Conservation (phyloP, 2,888 invertebrate species). For the Amphiduros pacificus region DNA sequence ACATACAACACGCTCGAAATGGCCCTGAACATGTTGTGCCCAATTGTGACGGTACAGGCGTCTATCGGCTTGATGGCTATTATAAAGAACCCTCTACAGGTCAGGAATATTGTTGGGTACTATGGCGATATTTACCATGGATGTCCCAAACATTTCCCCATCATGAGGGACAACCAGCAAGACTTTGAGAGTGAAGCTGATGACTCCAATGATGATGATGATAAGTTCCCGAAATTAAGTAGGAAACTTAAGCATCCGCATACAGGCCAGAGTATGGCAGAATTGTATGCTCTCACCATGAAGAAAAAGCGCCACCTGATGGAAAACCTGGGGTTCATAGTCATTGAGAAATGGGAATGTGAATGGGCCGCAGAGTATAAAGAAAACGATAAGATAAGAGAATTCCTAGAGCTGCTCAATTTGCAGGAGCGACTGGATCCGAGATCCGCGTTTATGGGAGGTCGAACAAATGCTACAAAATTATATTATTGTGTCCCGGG, state of each 20-base stretch:
- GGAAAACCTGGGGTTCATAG: not conserved
- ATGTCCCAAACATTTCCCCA: no score
- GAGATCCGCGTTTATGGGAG: no score
- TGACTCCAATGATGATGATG: no score
- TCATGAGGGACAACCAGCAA: no score
- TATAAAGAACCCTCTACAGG: no score
- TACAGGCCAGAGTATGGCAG: not conserved
- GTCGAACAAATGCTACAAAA: not conserved
- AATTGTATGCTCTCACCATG: not conserved
- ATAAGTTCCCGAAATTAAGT: no score
- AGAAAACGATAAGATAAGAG: not conserved
- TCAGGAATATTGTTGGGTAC: no score
- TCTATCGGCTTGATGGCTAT: no score
- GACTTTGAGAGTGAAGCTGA: no score
- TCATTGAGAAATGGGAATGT: conserved; percentile 5
- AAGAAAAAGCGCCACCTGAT: not conserved
- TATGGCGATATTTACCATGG: no score
- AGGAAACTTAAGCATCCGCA: not conserved
- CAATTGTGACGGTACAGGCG: no score
- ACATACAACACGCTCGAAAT: not conserved
- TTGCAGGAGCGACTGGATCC: conserved; percentile 2
- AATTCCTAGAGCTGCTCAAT: not conserved
- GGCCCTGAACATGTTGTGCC: not conserved
- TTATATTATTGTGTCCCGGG: conserved; percentile 19
- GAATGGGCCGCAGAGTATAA: not conserved